Evolutionary conservation across 2,797 vertebrate genomes (phyloP), one percentile per base, ranked within the genome.

Genomic region (Liasis olivaceus): DNA sequence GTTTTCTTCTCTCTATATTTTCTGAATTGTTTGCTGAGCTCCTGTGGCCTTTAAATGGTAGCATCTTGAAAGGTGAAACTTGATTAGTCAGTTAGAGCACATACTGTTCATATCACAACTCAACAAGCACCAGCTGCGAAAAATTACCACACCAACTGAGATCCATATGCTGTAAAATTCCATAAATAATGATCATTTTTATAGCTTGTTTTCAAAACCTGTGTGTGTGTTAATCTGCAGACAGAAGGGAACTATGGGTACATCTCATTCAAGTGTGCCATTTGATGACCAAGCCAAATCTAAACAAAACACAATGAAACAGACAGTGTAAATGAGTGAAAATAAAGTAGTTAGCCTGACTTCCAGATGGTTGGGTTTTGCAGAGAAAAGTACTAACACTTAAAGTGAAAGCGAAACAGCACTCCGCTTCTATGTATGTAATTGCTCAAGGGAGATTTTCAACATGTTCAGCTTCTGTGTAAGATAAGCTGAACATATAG

Each of bases 91-190:
- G 95, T 93, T 94, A 91, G 60, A 87, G 88, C 88, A 92, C 0
- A 3, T 77, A 89, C 95, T 91, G 93, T 90, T 93, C 66, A 60
- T 89, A 95, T 94, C 2, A 24, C 56, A 95, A 96, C 93, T 62
- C 90, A 93, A 95, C 92, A 93, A 84, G 94, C 69, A 93, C 85
- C 93, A 95, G 93, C 94, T 96, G 95, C 91, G 92, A 94, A 62
- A 81, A 92, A 86, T 95, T 94, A 93, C 58, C 72, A 77, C 89
- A 60, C 84, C 93, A 93, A 94, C 86, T 93, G 95, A 96, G 42
- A 95, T 66, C 92, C 94, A 94, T 95, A 95, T 94, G 91, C 47
- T 59, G 64, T 31, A 85, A 92, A 94, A 95, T 94, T 94, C 95
- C 62, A 95, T 93, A 94, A 95, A 95, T 92, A 95, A 94, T 62